A percentile compares a stretch with the other conserved stretches of the same genome.
These are phyloP conservation scores for Cephus nigrinus DNA, from an alignment of 2,888 invertebrate genomes.

Conservation along the genomic window DNA sequence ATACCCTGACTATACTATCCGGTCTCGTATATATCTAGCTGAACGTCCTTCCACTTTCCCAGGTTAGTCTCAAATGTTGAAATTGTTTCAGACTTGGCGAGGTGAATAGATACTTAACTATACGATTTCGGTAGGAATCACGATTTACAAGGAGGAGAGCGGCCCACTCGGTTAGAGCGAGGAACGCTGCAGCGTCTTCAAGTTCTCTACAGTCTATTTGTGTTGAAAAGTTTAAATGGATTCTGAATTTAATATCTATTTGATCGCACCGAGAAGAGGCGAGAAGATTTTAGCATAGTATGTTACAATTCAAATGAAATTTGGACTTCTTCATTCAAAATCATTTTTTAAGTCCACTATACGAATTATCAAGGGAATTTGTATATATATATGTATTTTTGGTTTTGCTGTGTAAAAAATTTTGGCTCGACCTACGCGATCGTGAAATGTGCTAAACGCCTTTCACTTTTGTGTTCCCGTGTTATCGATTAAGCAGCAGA, in stretches of 20 bases:
- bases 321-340: background rate
- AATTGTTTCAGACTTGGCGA: background rate
- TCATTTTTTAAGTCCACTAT: background rate
- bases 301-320: background rate
- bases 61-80: background rate
- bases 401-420: background rate
- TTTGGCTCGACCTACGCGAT: background rate
- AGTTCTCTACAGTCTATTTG: background rate
- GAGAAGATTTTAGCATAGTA: background rate
- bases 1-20: conserved; percentile 34
- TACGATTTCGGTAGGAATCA: background rate
- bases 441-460: background rate
- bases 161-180: background rate
- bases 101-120: background rate
- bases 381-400: background rate
- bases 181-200: background rate
- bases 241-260: background rate
- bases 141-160: background rate
- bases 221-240: background rate
- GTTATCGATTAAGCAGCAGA: conserved; percentile 8
- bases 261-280: background rate
- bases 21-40: background rate
- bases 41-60: background rate
- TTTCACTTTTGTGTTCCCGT: background rate
- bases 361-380: too few species aligned